phyloP scores from a whole-genome alignment of 1,140 invertebrate genomes.

The Lineus longissimus region DNA sequence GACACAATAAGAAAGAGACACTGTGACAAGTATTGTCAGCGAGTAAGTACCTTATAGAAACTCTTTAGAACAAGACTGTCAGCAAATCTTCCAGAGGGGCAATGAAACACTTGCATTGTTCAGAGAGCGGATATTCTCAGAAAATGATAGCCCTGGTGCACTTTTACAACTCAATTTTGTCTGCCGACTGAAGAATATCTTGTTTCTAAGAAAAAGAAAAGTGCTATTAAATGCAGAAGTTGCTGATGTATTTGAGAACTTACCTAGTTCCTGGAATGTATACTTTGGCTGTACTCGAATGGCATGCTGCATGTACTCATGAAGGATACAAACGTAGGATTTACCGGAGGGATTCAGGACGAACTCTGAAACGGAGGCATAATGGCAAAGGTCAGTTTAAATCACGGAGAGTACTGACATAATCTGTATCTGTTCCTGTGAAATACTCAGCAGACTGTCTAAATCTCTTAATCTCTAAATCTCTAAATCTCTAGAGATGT shows the following conservation, averaged over 20 bases:
- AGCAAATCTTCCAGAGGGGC: no score
- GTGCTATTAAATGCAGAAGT: background rate
- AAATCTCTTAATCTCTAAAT: background rate
- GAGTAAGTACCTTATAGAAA: no score
- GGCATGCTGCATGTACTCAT: constrained; percentile 93
- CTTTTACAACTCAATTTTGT: no score
- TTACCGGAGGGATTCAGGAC: constrained; percentile 56
- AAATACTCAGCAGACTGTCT: background rate
- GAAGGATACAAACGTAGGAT: constrained; percentile 87
- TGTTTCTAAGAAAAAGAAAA: no score
- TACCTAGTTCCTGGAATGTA: constrained; percentile 84
- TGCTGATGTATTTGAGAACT: constrained; percentile 21
- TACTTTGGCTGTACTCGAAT: constrained; percentile 89
- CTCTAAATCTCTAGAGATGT: no score
- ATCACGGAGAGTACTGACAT: background rate
- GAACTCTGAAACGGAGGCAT: constrained; percentile 46
- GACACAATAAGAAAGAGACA: no score
- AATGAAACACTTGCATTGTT: constrained; percentile 9
- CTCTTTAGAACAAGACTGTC: no score
- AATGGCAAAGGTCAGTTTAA: no score
- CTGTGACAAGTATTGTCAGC: no score
- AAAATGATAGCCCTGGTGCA: constrained; percentile 7
- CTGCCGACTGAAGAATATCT: no score
- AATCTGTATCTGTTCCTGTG: constrained; percentile 16
- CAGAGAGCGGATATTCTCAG: background rate